Evolutionary conservation across 2,113 vertebrate genomes (phyloP).

Genomic region (Cyrtonyx montezumae): DNA sequence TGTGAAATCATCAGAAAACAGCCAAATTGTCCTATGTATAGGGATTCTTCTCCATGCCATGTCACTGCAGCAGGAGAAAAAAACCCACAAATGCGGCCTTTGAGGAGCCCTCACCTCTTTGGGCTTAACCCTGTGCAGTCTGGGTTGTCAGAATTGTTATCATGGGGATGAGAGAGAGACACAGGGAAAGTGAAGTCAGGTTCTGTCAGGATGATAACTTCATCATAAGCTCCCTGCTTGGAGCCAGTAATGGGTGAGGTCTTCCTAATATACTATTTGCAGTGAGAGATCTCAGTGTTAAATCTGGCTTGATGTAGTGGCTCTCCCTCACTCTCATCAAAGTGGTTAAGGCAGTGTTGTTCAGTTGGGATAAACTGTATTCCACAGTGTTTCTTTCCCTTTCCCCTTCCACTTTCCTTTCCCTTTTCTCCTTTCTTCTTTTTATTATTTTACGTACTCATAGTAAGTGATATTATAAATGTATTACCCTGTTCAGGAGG

Average conservation of each 20-base stretch:
- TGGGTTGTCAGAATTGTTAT: not conserved
- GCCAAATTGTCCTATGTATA: not conserved
- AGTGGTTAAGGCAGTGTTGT: not conserved
- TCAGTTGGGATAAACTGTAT: not conserved
- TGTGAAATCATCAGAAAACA: not conserved
- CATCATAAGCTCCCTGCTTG: not conserved
- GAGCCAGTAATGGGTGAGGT: constrained; percentile 21
- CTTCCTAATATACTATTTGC: not conserved
- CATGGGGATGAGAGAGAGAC: not conserved
- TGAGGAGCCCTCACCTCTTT: not conserved
- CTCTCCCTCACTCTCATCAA: not conserved
- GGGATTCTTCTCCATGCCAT: not conserved
- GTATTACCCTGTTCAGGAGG: not conserved
- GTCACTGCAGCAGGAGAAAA: not conserved
- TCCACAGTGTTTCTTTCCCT: not conserved
- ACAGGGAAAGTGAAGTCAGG: not conserved
- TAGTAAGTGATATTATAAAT: not conserved
- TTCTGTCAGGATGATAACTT: not conserved
- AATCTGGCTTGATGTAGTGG: not conserved
- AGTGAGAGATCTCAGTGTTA: not conserved
- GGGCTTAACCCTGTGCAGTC: not conserved
- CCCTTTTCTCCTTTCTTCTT: not conserved
- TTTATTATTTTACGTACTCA: not conserved
- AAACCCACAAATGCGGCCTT: not conserved
- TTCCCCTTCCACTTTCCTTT: too few species aligned